These are phyloP conservation scores for Limenitis arthemis DNA, from an alignment of 2,888 invertebrate species.

Conservation along the genomic window DNA sequence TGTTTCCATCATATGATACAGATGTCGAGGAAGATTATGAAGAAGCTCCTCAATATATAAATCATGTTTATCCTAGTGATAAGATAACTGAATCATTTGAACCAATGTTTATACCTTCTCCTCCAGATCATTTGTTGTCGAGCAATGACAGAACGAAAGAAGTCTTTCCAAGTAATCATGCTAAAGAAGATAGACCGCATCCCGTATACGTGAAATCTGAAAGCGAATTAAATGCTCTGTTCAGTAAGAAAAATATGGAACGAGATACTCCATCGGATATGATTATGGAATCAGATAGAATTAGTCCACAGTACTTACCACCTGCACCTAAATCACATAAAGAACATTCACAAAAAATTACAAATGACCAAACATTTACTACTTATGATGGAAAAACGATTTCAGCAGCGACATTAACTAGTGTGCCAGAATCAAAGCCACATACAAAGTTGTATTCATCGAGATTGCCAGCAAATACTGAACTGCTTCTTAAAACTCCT, in stretches of 20 bases:
- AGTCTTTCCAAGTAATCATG: slow-evolving; percentile 55
- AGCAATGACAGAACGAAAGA: slow-evolving; percentile 55
- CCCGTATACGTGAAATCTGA: slow-evolving; percentile 60
- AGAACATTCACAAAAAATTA: slow-evolving; percentile 61
- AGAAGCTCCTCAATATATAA: slow-evolving; percentile 53
- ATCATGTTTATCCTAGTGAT: slow-evolving; percentile 57
- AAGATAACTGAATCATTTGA: slow-evolving; percentile 77
- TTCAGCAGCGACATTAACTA: slow-evolving; percentile 74
- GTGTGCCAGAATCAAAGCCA: slow-evolving; percentile 60
- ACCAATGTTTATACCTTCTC: slow-evolving; percentile 87
- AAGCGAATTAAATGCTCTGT: slow-evolving; percentile 44
- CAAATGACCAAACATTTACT: slow-evolving; percentile 68
- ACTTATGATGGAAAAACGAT: slow-evolving; percentile 85
- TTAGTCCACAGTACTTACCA: slow-evolving; percentile 82
- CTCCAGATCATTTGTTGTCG: slow-evolving; percentile 72
- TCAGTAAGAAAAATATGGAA: slow-evolving; percentile 55
- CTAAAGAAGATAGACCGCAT: slow-evolving; percentile 66
- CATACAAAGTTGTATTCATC: slow-evolving; percentile 53
- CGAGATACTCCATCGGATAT: slow-evolving; percentile 69
- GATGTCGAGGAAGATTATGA: slow-evolving; percentile 61
- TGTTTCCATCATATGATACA: too few species aligned
- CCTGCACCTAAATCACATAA: slow-evolving; percentile 70
- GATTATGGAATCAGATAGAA: slow-evolving; percentile 79
- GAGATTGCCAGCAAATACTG: slow-evolving; percentile 59
- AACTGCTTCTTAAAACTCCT: slow-evolving; percentile 76